Percentiles rank a stretch among this genome's conserved stretches.
These are phyloP conservation scores for Plotosus lineatus DNA, from an alignment of 2,113 vertebrate genomes.

Conservation along the genomic window DNA sequence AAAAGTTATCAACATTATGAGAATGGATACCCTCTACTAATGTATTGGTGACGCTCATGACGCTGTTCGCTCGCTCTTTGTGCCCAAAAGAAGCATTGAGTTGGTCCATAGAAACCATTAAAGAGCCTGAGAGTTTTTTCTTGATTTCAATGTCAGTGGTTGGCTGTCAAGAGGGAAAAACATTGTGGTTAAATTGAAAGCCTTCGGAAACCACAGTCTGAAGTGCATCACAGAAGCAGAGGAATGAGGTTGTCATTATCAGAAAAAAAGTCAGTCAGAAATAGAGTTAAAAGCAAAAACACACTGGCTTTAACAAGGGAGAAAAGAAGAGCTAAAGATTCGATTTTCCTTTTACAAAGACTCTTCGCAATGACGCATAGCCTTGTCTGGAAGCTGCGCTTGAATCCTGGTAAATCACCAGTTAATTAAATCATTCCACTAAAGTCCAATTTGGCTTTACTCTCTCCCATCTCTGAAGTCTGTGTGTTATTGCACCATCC, in stretches of 20 bases:
- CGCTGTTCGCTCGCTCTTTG: slow-evolving; percentile 92
- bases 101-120: slow-evolving; percentile 95
- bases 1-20: neutral
- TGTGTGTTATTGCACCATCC: slow-evolving; percentile 44
- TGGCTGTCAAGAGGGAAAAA: slow-evolving; percentile 70
- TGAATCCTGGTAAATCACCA: slow-evolving; percentile 9
- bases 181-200: slow-evolving; percentile 45
- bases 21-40: slow-evolving; percentile 84
- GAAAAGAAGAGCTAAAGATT: slow-evolving; percentile 64
- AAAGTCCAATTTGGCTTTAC: slow-evolving; percentile 11
- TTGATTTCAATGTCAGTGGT: slow-evolving; percentile 91
- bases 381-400: neutral
- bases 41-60: slow-evolving; percentile 96
- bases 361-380: slow-evolving; percentile 6
- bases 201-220: slow-evolving; percentile 17
- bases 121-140: slow-evolving; percentile 94
- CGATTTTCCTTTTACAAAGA: slow-evolving; percentile 35
- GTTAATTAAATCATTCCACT: slow-evolving; percentile 30
- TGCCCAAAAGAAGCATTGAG: slow-evolving; percentile 89
- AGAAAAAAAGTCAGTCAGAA: slow-evolving; percentile 33
- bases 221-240: slow-evolving; percentile 22
- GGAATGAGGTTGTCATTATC: neutral
- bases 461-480: slow-evolving; percentile 43
- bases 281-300: slow-evolving; percentile 61
- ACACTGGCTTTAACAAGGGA: slow-evolving; percentile 70